Evolutionary conservation across 2,888 invertebrate species (phyloP).

Genomic region (Cephus nigrinus): DNA sequence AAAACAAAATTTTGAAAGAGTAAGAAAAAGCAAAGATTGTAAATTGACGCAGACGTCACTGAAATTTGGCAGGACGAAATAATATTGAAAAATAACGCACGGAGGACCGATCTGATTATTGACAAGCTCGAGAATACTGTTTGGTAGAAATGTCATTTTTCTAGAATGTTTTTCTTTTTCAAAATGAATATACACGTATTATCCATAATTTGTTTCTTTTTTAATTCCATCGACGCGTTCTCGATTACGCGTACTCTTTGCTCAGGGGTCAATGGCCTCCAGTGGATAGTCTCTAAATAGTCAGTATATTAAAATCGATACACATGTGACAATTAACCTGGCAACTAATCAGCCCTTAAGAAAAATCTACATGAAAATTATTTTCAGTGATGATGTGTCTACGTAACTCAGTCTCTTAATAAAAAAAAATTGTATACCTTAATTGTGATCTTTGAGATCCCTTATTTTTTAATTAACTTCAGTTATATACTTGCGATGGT

Average conservation of each 20-base stretch:
- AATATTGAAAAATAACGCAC: not conserved
- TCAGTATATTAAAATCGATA: not conserved
- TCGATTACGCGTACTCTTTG: not conserved
- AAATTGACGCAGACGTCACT: not conserved
- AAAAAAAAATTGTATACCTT: conserved; percentile 27
- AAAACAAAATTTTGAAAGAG: not conserved
- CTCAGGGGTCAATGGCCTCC: not conserved
- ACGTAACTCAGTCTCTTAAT: conserved; percentile 36
- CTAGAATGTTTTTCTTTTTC: not conserved
- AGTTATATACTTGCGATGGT: not conserved
- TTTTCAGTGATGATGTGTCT: conserved; percentile 40
- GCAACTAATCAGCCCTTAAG: not conserved
- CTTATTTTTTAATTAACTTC: not conserved
- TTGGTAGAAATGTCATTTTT: not conserved
- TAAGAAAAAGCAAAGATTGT: not conserved
- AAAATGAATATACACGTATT: not conserved
- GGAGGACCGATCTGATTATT: not conserved
- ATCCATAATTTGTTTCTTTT: not conserved
- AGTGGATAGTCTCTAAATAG: not conserved
- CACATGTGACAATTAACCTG: not conserved
- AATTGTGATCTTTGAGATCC: conserved; percentile 5
- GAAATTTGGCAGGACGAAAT: not conserved
- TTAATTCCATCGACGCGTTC: not conserved
- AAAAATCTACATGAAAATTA: conserved; percentile 28
- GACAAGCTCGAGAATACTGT: not conserved